phyloP scores from a whole-genome alignment of 1,140 invertebrate genomes.

The Diabrotica virgifera region DNA sequence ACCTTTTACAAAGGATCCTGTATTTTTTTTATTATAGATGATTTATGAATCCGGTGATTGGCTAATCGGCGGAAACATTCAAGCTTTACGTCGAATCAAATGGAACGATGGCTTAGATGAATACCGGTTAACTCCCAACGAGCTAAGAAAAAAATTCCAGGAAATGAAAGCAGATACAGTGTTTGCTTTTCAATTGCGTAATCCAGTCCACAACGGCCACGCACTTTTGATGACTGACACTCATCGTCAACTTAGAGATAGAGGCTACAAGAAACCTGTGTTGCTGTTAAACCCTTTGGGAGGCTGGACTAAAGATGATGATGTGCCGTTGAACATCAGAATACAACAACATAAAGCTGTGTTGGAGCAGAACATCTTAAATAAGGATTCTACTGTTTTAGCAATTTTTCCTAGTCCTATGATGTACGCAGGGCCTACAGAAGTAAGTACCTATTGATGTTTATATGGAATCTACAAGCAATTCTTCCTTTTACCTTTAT shows the following conservation, averaged over 20 bases:
- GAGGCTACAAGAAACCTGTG: constrained; percentile 92
- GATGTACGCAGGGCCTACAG: constrained; percentile 99
- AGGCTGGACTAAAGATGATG: constrained; percentile 99
- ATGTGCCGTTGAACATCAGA: constrained; percentile 81
- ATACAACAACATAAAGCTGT: constrained; percentile 88
- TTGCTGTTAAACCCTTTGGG: constrained; percentile 94
- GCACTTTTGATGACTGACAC: constrained; percentile 97
- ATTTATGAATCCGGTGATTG: constrained; percentile 93
- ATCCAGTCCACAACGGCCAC: constrained; percentile 99
- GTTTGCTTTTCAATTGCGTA: constrained; percentile 97
- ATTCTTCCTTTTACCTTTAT: too few relatives aligned
- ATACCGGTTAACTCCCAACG: constrained; percentile 91
- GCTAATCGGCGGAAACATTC: constrained; percentile 90
- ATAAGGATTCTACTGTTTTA: constrained; percentile 83
- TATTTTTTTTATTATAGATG: too few relatives aligned
- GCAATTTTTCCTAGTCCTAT: constrained; percentile 99
- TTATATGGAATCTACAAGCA: background rate
- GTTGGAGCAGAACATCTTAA: constrained; percentile 80
- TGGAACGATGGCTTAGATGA: constrained; percentile 97
- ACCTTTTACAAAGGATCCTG: too few relatives aligned
- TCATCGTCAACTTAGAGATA: constrained; percentile 71
- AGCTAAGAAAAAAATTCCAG: constrained; percentile 78
- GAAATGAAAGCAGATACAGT: constrained; percentile 89
- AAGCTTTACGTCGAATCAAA: constrained; percentile 83
- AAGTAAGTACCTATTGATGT: constrained; percentile 48